Conservation (phyloP, 35 echinoderm and acorn worm species). For the Lytechinus variegatus region DNA sequence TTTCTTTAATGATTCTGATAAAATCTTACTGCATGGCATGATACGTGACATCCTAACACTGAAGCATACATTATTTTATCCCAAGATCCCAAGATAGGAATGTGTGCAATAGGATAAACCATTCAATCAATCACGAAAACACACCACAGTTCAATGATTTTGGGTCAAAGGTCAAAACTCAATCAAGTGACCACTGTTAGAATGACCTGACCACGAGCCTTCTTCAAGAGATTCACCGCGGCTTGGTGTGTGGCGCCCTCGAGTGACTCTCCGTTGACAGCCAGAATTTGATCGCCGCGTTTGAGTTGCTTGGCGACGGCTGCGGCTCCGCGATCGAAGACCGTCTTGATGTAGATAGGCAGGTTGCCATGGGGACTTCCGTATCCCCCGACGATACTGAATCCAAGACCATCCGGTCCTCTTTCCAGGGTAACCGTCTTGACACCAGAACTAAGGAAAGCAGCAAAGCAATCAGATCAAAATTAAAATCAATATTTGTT, state of each 20-base stretch:
- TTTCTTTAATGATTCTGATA: too few species aligned
- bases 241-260: constrained; percentile 80
- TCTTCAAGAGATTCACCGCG: constrained; percentile 87
- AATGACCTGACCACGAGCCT: constrained; percentile 74
- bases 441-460: background rate
- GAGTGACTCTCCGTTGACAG: constrained; percentile 80
- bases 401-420: constrained; percentile 89
- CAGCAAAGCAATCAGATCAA: background rate
- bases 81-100: too few species aligned
- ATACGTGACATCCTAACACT: too few species aligned
- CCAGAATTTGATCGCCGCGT: constrained; percentile 87
- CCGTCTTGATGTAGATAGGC: constrained; percentile 98
- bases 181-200: constrained; percentile 62
- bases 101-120: too few species aligned
- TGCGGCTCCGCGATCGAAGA: constrained; percentile 91
- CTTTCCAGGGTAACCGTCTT: constrained; percentile 83
- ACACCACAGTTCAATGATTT: background rate
- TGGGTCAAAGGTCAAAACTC: background rate
- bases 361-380: constrained; percentile 96
- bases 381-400: constrained; percentile 93
- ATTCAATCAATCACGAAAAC: background rate
- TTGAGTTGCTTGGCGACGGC: constrained; percentile 76
- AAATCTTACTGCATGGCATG: too few species aligned
- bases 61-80: too few species aligned
- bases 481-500: too few species aligned